These are phyloP conservation scores for Piprites chloris DNA, from an alignment of 2,113 vertebrate species.

Conservation along the genomic window DNA sequence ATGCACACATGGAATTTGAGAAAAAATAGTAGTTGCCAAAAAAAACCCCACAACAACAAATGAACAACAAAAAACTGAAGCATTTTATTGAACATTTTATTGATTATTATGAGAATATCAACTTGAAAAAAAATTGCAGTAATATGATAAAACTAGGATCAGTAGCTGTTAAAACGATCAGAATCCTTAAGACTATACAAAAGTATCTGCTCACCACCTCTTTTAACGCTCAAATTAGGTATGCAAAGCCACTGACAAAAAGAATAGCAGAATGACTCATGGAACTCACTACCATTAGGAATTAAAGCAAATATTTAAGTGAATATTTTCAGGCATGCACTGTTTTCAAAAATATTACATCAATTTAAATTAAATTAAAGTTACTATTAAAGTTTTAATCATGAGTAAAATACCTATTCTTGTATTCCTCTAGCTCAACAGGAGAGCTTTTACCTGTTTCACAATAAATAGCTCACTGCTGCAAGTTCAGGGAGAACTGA, in stretches of 20 bases:
- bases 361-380: neutral
- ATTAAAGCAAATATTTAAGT: neutral
- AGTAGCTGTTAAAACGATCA: neutral
- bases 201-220: neutral
- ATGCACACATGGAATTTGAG: neutral
- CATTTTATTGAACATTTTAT: neutral
- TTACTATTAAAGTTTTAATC: neutral
- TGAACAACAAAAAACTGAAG: neutral
- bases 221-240: neutral
- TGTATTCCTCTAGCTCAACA: neutral
- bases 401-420: neutral
- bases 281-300: neutral
- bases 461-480: neutral
- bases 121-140: neutral
- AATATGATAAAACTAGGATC: neutral
- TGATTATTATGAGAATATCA: neutral
- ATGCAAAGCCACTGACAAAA: neutral
- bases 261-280: neutral
- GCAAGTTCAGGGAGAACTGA: neutral
- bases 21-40: neutral
- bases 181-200: neutral
- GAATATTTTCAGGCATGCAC: neutral
- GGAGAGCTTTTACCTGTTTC: neutral
- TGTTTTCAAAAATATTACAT: neutral
- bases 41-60: too few species aligned